Evolutionary conservation across 2,797 vertebrate genomes (phyloP).

Genomic region (Pipistrellus kuhlii): DNA sequence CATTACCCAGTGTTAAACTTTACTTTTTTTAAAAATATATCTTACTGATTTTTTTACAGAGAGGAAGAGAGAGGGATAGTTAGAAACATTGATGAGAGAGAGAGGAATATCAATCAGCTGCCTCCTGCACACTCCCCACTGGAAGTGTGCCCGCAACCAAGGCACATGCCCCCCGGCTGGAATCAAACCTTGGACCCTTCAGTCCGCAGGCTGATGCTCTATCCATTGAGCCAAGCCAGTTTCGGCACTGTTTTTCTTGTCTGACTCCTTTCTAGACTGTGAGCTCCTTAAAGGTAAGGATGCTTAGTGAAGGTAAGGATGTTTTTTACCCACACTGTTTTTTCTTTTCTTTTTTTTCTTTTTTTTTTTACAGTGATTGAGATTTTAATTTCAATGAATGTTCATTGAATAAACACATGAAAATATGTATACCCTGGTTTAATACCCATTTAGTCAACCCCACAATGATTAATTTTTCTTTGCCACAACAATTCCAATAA

Average conservation of each 20-base stretch:
- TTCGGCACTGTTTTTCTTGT: slow-evolving; percentile 71
- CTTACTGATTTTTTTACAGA: no score
- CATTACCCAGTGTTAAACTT: background rate
- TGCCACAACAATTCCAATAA: background rate
- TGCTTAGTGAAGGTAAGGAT: background rate
- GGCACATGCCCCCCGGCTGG: no score
- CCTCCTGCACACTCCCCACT: no score
- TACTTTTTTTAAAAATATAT: background rate
- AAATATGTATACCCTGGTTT: background rate
- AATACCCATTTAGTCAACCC: background rate
- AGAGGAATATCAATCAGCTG: no score
- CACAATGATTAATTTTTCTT: background rate
- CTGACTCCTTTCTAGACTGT: background rate
- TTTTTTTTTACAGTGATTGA: background rate
- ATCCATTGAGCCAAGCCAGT: no score
- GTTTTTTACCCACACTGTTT: background rate
- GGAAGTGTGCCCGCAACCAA: no score
- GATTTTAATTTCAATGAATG: slow-evolving; percentile 6
- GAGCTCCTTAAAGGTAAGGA: background rate
- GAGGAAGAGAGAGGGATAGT: no score
- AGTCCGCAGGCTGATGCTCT: no score
- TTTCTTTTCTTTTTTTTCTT: background rate
- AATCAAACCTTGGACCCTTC: no score
- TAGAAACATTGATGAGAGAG: no score
- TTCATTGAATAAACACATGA: slow-evolving; percentile 11